Evolutionary conservation across 2,888 invertebrate genomes (phyloP), one percentile per base, ranked within the genome.

Genomic region (Chironomus riparius): DNA sequence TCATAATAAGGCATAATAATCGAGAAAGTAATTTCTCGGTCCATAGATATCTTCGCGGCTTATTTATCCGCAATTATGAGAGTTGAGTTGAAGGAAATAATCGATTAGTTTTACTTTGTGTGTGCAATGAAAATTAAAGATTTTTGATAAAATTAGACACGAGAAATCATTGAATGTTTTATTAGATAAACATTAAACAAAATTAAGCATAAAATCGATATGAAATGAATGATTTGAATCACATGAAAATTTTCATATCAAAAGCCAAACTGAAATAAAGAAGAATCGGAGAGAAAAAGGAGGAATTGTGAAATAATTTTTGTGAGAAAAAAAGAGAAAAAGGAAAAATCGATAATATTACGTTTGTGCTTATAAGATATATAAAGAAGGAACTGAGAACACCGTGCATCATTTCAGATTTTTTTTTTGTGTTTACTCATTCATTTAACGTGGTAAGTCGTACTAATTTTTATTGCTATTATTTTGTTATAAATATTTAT

Each of bases 1-100:
- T 1, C 38, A 38, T 38, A 38, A 38, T 38, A 38, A 38, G 38
- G 12, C 70, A 70, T 21, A 70, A 70, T 48, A 50, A 15, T 50
- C 10, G 47, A 10, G 48, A 47, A 50, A 70, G 18, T 15, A 70
- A 70, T 70, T 70, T 70, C 13, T 70, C 70, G 70, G 70, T 70
- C 50, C 50, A 48, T 56, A 70, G 50, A 50, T 69, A 69, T 47
- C 18, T 21, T 47, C 10, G 10, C 38, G 38, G 38, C 38, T 38
- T 38, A 38, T 38, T 38, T 38, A 38, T 38, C 38, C 10, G 38
- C 38, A 38, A 38, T 56, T 56, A 56, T 18, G 18, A 18, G 56
- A 56, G 38, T 38, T 38, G 38, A 38, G 38, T 38, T 38, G 38
- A 38, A 38, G 38, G 38, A 38, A 38, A 56, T 18, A 56, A 56